A percentile compares a stretch with the other conserved stretches of the same genome.
Evolutionary conservation across 2,888 invertebrate genomes (phyloP).

Genomic region (Prenolepis imparis): DNA sequence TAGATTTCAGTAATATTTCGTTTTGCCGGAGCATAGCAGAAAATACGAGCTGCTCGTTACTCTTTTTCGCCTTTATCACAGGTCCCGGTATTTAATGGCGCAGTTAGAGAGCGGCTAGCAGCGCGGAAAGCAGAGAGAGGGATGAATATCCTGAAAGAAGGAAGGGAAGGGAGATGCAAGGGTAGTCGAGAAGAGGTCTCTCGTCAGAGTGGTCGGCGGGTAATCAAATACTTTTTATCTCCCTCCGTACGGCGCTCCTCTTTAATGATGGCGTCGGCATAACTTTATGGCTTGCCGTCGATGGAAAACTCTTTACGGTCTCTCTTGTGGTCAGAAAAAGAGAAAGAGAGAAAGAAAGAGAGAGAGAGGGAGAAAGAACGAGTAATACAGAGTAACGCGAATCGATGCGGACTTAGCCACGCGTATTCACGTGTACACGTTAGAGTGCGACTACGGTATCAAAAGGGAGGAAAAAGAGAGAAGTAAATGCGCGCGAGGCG

Average conservation of each 20-base stretch:
- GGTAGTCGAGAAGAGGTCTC: slow-evolving; percentile 40
- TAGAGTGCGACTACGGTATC: slow-evolving; percentile 18
- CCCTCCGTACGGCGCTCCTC: slow-evolving; percentile 43
- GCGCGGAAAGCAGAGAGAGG: slow-evolving; percentile 2
- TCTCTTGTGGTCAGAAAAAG: slow-evolving; percentile 29
- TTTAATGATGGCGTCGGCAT: slow-evolving; percentile 63
- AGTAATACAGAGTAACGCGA: slow-evolving; percentile 25
- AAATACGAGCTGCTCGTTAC: slow-evolving; percentile 53
- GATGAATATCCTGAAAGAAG: neutral
- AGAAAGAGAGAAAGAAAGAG: neutral
- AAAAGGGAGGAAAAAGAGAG: neutral
- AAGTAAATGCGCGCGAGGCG: slow-evolving; percentile 5
- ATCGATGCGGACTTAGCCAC: slow-evolving; percentile 39
- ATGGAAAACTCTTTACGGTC: slow-evolving; percentile 60
- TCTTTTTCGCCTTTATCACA: slow-evolving; percentile 51
- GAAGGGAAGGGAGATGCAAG: slow-evolving; percentile 1
- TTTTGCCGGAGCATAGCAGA: slow-evolving; percentile 18
- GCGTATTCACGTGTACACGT: slow-evolving; percentile 21
- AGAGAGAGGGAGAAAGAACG: slow-evolving; percentile 2
- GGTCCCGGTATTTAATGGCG: slow-evolving; percentile 50
- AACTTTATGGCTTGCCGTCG: slow-evolving; percentile 59
- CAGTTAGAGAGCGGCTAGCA: slow-evolving; percentile 40
- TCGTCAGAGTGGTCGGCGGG: slow-evolving; percentile 59
- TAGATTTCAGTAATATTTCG: slow-evolving; percentile 49
- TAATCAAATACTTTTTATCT: slow-evolving; percentile 63